Conservation (phyloP, 2,888 invertebrate species). For the Harpagoxenus sublaevis region DNA sequence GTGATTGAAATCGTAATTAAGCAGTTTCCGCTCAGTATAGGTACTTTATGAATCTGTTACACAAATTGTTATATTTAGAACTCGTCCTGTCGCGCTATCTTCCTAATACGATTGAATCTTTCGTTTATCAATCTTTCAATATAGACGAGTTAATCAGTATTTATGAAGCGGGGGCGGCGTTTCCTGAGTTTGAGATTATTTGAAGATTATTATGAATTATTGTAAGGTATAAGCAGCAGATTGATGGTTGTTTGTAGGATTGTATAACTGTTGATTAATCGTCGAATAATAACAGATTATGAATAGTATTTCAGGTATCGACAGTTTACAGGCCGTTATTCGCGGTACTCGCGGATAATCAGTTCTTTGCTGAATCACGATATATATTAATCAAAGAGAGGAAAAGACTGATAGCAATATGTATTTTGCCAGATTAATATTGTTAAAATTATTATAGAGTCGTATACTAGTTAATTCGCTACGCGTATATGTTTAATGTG, state of each 20-base stretch:
- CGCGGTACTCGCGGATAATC: neutral
- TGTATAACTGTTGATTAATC: slow-evolving; percentile 22
- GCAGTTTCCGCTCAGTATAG: neutral
- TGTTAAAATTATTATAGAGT: neutral
- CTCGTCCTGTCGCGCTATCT: neutral
- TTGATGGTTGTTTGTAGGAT: neutral
- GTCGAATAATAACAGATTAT: neutral
- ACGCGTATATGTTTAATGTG: neutral
- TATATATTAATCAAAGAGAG: neutral
- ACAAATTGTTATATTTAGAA: slow-evolving; percentile 12
- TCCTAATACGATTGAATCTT: slow-evolving; percentile 1
- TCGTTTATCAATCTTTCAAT: neutral
- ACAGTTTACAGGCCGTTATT: neutral
- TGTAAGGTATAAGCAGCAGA: neutral
- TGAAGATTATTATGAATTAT: slow-evolving; percentile 31
- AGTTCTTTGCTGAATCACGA: neutral
- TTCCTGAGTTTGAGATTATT: slow-evolving; percentile 24
- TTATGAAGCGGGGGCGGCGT: neutral
- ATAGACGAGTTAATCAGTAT: neutral
- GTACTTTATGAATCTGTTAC: neutral
- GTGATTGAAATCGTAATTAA: slow-evolving; percentile 4
- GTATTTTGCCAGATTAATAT: neutral
- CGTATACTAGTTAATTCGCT: neutral
- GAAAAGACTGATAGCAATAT: neutral
- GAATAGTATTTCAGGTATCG: neutral